These are phyloP conservation scores for Trematocara stigmaticum DNA, from an alignment of 2,113 vertebrate genomes.

Conservation along the genomic window DNA sequence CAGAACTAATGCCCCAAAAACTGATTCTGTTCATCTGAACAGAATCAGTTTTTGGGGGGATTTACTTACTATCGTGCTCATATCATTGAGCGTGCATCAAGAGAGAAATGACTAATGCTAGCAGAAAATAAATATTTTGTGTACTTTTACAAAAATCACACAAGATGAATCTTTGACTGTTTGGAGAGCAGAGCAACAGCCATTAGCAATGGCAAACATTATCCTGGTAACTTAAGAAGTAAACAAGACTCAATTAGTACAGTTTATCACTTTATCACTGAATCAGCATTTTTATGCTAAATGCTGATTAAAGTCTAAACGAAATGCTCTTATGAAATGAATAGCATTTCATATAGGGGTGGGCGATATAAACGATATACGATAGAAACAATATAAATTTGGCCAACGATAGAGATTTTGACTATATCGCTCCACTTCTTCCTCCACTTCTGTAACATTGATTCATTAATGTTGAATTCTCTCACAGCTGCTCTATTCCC, in stretches of 20 bases:
- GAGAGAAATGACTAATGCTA: neutral
- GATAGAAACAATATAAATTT: no score
- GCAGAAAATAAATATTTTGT: neutral
- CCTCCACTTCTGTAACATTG: no score
- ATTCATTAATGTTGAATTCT: no score
- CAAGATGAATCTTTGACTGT: neutral
- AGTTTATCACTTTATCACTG: neutral
- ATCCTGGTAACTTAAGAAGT: neutral
- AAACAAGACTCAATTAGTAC: neutral
- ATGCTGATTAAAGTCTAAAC: neutral
- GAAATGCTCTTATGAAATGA: neutral
- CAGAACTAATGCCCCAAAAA: neutral
- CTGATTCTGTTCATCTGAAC: neutral
- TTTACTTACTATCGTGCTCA: neutral
- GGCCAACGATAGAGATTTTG: no score
- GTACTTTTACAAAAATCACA: neutral
- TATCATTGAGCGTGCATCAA: neutral
- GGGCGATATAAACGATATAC: no score
- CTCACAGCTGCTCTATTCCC: no score
- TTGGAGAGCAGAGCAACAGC: neutral
- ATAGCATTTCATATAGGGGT: neutral
- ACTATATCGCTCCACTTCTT: no score
- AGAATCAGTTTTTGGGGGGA: fast-evolving
- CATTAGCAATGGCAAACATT: neutral
- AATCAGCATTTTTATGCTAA: neutral